Percentiles rank a stretch among this genome's conserved stretches.
Evolutionary conservation across 2,797 vertebrate species (phyloP).

Genomic region (Neosalanx taihuensis): DNA sequence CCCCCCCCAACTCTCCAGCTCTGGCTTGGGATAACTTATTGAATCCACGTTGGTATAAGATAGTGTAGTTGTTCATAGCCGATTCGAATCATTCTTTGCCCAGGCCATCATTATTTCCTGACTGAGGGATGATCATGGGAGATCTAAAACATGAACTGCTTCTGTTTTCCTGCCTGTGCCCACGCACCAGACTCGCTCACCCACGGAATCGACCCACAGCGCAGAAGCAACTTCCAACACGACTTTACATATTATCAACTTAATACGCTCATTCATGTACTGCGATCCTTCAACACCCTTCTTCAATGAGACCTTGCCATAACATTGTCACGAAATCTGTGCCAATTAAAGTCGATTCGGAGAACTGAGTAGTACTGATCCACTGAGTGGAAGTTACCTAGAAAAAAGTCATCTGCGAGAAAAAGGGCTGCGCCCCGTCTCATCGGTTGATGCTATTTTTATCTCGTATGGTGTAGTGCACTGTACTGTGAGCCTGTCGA

Average conservation of each 20-base stretch:
- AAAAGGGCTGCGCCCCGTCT: constrained; percentile 72
- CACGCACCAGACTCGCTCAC: constrained; percentile 83
- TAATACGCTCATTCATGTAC: constrained; percentile 21
- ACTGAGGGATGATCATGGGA: constrained; percentile 75
- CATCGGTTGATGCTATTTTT: constrained; percentile 80
- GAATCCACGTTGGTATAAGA: constrained; percentile 50
- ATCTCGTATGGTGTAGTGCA: constrained; percentile 55
- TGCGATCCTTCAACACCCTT: constrained; percentile 33
- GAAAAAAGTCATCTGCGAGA: constrained; percentile 62
- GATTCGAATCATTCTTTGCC: constrained; percentile 76
- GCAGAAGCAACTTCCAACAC: constrained; percentile 55
- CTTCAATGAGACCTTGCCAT: not conserved
- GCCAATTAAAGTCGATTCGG: not conserved
- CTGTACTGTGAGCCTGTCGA: constrained; percentile 67
- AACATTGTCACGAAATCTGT: constrained; percentile 50
- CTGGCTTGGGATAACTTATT: not conserved
- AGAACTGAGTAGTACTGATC: constrained; percentile 13
- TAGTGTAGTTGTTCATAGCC: constrained; percentile 73
- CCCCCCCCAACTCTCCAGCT: constrained; percentile 22
- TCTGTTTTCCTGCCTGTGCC: constrained; percentile 74
- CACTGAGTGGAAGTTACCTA: constrained; percentile 55
- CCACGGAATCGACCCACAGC: constrained; percentile 77
- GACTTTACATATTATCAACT: constrained; percentile 10
- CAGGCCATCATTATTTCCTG: constrained; percentile 75
- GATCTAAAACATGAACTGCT: constrained; percentile 67